A percentile compares a stretch with the other conserved stretches of the same genome.
These are phyloP conservation scores for Apistogramma diplotaenia DNA, from an alignment of 2,113 vertebrate species.

Conservation along the genomic window DNA sequence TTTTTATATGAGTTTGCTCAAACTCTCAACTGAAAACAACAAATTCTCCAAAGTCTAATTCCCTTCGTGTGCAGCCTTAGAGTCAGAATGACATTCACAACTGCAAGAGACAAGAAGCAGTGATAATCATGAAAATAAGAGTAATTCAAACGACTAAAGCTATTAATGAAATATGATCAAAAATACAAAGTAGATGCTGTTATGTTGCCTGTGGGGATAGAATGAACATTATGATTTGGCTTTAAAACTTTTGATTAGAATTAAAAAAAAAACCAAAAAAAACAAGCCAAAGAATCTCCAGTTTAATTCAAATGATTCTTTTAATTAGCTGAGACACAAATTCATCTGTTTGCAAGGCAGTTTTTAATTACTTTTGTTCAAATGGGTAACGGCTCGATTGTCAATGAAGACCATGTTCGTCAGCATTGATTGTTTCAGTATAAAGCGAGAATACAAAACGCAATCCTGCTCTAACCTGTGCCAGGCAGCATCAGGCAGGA, in stretches of 20 bases:
- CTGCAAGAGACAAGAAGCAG: not conserved
- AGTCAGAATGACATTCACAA: not conserved
- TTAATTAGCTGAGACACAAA: conserved; percentile 14
- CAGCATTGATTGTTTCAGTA: conserved; percentile 21
- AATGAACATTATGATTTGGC: not conserved
- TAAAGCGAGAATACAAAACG: not conserved
- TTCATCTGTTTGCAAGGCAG: not conserved
- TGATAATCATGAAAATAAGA: not conserved
- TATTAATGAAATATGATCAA: not conserved
- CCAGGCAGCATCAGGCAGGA: conserved; percentile 22
- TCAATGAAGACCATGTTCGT: not conserved
- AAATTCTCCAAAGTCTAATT: not conserved
- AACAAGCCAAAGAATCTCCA: not conserved
- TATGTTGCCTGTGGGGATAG: not conserved
- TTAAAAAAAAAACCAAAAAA: not conserved
- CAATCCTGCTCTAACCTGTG: not conserved
- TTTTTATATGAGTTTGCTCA: not conserved
- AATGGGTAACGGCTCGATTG: not conserved
- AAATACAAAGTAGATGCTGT: not conserved
- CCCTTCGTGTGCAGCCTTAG: not conserved
- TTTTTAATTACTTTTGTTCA: conserved; percentile 38
- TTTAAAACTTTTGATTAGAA: not conserved
- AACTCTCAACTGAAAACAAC: not conserved
- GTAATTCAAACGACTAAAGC: not conserved
- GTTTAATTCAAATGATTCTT: conserved; percentile 11